Base-by-base conservation (phyloP, 37 sponge, comb jelly and placozoan species). In the Dysidea cf. avara region DNA sequence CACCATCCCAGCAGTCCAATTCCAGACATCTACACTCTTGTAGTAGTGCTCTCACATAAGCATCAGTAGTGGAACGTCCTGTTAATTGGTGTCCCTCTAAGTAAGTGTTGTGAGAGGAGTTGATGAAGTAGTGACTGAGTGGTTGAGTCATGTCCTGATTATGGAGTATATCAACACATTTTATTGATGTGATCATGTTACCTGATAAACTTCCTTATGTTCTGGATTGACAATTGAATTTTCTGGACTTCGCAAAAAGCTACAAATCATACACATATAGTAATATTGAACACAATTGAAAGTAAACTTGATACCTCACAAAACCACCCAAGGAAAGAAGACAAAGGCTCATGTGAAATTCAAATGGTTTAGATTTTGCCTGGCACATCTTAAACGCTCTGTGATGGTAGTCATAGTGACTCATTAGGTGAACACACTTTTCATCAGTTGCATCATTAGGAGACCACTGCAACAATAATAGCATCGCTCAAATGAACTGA, bases 41-140 rank as follows among this genome's bases (percentile, higher is more conserved):
- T 37, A 87, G 74, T 28, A 94, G 76, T 9, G 95, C 83, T 43
- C 95, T 57, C 20, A 87, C 66, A 56, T 95, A 95, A 53, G 88
- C 93, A 61, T 95, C 96, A 33, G 64, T 71, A 12, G 91, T 75
- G n/a, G 96, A 96, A 14, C 29, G 72, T 3, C 95, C 94, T 7
- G 60, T 74, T 0, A 92, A 47, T 75, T 95, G 96, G 57, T 95
- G 86, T 0, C 66, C 96, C 66, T 80, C 78, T 52, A 96, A 68
- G 71, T 92, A 97, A 16, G 96, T 92, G 76, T 96, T 96, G 68
- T 96, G 96, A 46, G 84, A 82, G 39, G 94, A 96, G 69, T 93
- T 92, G 39, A 96, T 92, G 66, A 82, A 96, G 77, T 96, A 96
- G 71, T 96, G 96, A 51, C 90, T 83, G 22, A 96, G 81, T 24